These are phyloP conservation scores for Blastobasis adustella DNA, from an alignment of 2,888 invertebrate genomes.

Conservation along the genomic window DNA sequence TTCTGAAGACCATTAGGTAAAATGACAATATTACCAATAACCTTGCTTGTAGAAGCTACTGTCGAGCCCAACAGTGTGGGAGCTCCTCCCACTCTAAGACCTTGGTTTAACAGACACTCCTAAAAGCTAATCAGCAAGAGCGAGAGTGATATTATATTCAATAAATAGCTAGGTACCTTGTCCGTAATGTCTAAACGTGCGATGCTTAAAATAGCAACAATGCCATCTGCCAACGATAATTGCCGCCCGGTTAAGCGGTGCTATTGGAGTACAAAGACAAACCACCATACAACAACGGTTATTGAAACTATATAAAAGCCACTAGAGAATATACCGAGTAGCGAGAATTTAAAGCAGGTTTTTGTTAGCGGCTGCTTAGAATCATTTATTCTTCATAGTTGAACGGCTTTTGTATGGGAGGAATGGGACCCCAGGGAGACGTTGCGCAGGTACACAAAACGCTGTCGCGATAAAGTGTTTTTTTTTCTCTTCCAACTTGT, in stretches of 20 bases:
- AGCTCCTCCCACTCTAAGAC: constrained; percentile 28
- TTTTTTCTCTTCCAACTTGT: constrained; percentile 32
- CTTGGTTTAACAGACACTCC: constrained; percentile 16
- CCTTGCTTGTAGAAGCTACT: constrained; percentile 29
- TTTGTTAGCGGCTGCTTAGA: constrained; percentile 41
- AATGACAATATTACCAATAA: constrained; percentile 21
- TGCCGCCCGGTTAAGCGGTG: neutral
- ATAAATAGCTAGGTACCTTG: neutral
- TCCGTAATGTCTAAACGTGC: too few relatives aligned
- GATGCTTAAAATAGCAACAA: constrained; percentile 3
- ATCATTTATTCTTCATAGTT: constrained; percentile 59
- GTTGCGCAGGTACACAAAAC: constrained; percentile 48
- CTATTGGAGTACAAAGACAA: neutral
- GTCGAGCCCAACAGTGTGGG: constrained; percentile 27
- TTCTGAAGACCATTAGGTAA: neutral
- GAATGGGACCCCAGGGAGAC: constrained; percentile 44
- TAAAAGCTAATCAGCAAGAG: constrained; percentile 15
- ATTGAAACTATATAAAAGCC: constrained; percentile 18
- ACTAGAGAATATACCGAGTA: constrained; percentile 25
- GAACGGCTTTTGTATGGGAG: constrained; percentile 47
- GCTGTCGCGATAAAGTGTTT: constrained; percentile 33
- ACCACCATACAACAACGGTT: neutral
- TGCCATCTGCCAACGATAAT: constrained; percentile 1
- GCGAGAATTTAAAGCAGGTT: constrained; percentile 47
- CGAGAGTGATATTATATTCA: neutral